A percentile compares a stretch with the other conserved stretches of the same genome.
Evolutionary conservation across 2,113 vertebrate species (phyloP).

Genomic region (Climacteris rufus): DNA sequence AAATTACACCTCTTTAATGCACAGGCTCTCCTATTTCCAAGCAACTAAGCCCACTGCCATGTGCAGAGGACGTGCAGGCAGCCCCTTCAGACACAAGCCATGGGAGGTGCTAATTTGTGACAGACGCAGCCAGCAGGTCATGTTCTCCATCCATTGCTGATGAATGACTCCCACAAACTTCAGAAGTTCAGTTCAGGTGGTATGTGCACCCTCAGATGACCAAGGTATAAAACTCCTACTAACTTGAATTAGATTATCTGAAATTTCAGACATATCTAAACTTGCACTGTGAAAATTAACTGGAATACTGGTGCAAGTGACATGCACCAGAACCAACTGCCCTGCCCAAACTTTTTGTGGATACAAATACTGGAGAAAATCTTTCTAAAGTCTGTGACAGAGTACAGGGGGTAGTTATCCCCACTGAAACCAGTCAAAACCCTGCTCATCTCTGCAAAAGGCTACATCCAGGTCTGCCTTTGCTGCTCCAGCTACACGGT

Average conservation of each 20-base stretch:
- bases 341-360: background rate
- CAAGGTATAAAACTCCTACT: background rate
- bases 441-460: background rate
- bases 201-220: background rate
- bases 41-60: background rate
- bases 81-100: background rate
- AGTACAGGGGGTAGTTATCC: background rate
- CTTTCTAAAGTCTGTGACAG: background rate
- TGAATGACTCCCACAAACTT: background rate
- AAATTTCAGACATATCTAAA: background rate
- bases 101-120: background rate
- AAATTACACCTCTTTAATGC: background rate
- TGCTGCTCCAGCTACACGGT: background rate
- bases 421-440: background rate
- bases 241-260: background rate
- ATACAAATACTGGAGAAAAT: background rate
- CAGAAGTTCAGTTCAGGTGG: background rate
- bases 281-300: background rate
- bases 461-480: background rate
- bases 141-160: background rate
- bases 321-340: background rate
- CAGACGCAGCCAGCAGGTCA: background rate
- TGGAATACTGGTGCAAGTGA: background rate
- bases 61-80: background rate
- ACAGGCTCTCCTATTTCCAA: background rate